Conservation (phyloP, 2,797 vertebrate genomes). For the Chelonia mydas region DNA sequence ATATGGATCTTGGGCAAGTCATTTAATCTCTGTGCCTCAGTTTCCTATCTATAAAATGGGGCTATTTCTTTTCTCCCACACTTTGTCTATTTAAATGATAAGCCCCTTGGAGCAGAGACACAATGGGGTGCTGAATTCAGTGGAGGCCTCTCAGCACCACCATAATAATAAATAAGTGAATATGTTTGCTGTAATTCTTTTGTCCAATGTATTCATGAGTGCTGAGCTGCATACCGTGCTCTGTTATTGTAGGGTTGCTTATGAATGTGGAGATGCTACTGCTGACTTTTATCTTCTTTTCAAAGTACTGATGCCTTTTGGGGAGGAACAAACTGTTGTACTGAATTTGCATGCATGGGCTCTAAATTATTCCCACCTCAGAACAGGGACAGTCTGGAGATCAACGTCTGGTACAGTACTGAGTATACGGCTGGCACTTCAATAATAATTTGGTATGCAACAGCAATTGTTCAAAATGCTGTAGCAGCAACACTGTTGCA, state of each 20-base stretch:
- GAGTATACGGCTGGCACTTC: not conserved
- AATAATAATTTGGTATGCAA: not conserved
- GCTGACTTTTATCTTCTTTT: not conserved
- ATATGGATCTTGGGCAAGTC: not conserved
- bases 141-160: not conserved
- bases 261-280: not conserved
- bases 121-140: not conserved
- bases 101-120: not conserved
- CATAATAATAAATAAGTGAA: not conserved
- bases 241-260: not conserved
- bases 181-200: not conserved
- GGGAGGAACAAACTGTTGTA: not conserved
- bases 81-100: not conserved
- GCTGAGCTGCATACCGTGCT: not conserved
- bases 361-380: not conserved
- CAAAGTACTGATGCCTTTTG: not conserved
- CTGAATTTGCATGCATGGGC: rapidly evolving
- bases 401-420: not conserved
- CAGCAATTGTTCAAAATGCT: not conserved
- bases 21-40: not conserved
- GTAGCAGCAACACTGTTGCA: not conserved
- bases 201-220: not conserved
- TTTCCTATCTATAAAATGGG: not conserved
- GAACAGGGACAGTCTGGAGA: not conserved
- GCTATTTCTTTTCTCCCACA: not conserved